Evolutionary conservation across 2,113 vertebrate genomes (phyloP), one percentile per base, ranked within the genome.

Genomic region (Chascanopsetta lugubris): DNA sequence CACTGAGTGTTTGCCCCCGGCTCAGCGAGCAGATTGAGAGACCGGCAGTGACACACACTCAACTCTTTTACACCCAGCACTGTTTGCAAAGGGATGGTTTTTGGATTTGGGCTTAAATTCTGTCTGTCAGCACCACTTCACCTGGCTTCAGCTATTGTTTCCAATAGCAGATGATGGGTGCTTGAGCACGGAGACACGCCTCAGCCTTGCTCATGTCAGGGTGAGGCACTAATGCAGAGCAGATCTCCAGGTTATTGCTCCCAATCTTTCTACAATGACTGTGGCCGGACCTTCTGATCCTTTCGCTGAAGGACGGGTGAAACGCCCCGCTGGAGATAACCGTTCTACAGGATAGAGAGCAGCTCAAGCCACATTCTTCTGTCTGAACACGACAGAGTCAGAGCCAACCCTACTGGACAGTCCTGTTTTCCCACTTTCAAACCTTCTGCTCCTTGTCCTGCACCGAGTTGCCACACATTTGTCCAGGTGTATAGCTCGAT

Each of bases 1-100:
- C 55, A 21, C 49, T 0, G 54, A 68, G 50, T 29, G 45, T 75
- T 61, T 42, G 61, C 58, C 64, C 72, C 38, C 34, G 61, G 68
- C 75, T 72, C 51, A 17, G 61, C 40, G 69, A 80, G 50, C 75
- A 73, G 62, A 79, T 76, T 59, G 72, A 69, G 29, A 18, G 60
- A 22, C 12, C 5, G 3, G 34, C 4, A 5, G 34, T 34, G 59
- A 29, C 12, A 27, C 61, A 53, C 29, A 66, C 40, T 20, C 34
- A 34, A 22, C 65, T 75, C 68, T 60, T 32, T 65, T 79, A 72
- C 50, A 74, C 49, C 57, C 62, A 32, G 56, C 25, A 61, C 30
- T 59, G 40, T 72, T 63, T 69, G 49, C 54, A 59, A 65, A 25
- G 65, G 40, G 68, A 75, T 36, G 5, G 15, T 56, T 46, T 66